Conservation (phyloP, 2,113 vertebrate species). For the Sorex fumeus region DNA sequence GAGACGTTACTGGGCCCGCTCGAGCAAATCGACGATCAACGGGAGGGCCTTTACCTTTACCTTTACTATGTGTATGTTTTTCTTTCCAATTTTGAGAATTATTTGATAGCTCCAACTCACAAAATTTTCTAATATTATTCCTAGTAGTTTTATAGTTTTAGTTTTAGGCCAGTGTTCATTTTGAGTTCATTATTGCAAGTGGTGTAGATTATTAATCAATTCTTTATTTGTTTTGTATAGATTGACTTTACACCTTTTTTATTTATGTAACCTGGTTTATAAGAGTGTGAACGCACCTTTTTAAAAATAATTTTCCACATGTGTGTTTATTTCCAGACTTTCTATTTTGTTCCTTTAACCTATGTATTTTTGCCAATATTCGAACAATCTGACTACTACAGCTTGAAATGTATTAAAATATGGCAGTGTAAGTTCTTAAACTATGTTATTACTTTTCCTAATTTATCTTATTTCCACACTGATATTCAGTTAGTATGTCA, state of each 20-base stretch:
- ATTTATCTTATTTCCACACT: constrained; percentile 1
- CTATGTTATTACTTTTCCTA: not conserved
- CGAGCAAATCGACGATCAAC: too few species aligned
- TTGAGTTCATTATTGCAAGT: constrained; percentile 1
- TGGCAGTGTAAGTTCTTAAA: not conserved
- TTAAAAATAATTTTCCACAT: constrained; percentile 2
- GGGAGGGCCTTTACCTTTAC: too few species aligned
- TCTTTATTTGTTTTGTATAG: not conserved
- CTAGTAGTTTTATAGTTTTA: not conserved
- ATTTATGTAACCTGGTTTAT: too few species aligned
- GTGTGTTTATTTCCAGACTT: not conserved
- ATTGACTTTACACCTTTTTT: constrained; percentile 6
- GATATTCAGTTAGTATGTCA: not conserved
- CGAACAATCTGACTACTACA: not conserved
- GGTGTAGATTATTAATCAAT: not conserved
- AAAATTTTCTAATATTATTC: not conserved
- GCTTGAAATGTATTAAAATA: constrained; percentile 7
- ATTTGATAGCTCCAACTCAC: not conserved
- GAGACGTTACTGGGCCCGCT: too few species aligned
- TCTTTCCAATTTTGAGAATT: not conserved
- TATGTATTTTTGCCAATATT: not conserved
- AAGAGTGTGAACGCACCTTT: not conserved
- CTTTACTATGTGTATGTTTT: not conserved
- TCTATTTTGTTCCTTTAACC: not conserved
- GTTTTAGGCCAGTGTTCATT: not conserved